These are phyloP conservation scores for Colossoma macropomum DNA, from an alignment of 2,113 vertebrate species.

Conservation along the genomic window DNA sequence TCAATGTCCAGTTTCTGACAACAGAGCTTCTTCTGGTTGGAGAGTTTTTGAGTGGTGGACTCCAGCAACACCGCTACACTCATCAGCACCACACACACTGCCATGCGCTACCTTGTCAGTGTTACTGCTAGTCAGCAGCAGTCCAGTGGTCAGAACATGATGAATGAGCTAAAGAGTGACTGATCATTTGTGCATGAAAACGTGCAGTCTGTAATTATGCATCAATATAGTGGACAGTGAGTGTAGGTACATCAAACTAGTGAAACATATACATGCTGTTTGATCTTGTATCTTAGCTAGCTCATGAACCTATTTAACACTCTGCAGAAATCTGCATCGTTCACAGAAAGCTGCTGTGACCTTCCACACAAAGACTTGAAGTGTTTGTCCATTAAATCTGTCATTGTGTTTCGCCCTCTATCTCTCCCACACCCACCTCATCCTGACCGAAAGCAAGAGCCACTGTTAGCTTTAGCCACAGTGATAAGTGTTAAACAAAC, in stretches of 20 bases:
- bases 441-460: conserved; percentile 65
- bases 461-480: conserved; percentile 69
- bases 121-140: no score
- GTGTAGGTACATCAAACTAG: background rate
- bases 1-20: no score
- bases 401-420: conserved; percentile 74
- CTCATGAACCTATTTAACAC: background rate
- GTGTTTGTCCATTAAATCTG: conserved; percentile 76
- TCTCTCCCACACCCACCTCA: conserved; percentile 56
- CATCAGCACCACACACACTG: no score
- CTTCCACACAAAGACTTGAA: conserved; percentile 66
- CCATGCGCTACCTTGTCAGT: no score
- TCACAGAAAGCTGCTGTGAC: conserved; percentile 75
- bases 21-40: no score
- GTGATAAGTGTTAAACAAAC: conserved; percentile 71
- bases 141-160: no score
- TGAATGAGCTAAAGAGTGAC: no score
- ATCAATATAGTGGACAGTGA: no score
- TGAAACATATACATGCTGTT: background rate
- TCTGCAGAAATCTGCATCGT: conserved; percentile 58
- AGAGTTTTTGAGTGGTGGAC: no score
- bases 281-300: conserved; percentile 12
- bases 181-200: no score
- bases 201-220: no score
- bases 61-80: no score